Base-by-base conservation (phyloP, 2,888 invertebrate species). In the Catocala sponsa region DNA sequence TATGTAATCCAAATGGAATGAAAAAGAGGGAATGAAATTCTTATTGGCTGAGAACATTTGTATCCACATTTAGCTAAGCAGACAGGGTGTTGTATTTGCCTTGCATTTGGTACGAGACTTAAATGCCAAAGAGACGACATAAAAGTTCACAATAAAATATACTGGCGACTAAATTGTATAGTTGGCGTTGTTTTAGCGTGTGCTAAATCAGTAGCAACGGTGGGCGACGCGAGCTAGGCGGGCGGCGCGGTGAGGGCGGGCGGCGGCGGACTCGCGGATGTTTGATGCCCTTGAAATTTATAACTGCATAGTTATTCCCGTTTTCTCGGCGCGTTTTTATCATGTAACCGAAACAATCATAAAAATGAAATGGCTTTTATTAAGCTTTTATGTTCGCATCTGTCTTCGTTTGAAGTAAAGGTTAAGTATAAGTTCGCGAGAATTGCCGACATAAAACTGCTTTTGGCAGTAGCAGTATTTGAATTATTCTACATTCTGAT, bases 151-250 rank as follows among this genome's bases (percentile, higher is more conserved):
- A 69, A 60, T 71, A 64, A 71, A 71, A 72, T 63, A 70, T 54
- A 70, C 65, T 59, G 69, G 66, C 54, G 59, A 61, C 42, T 67
- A 74, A 71, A 70, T 72, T 70, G 79, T 79, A 78, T 73, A 74
- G 77, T 74, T 66, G 69, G 70, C 67, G 80, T 81, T 81, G 76
- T 84, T 80, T 80, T 81, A 83, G 81, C 78, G 74, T 72, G 79
- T 78, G 78, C 78, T 82, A 84, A 85, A 85, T 84, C 72, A 62
- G 71, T 78, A 80, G 72, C 77, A 33, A 55, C 25, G 79, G 68
- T 75, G 57, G 63, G 63, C 60, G 58, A 67, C 9, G 76, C 76
- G 82, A 68, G 65, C 48, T 41, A 41, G 80, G 65, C 74, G 55
- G 63, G 58, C 58, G 54, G 66, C 15, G 64, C 76, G 68, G 76